Percentiles rank a stretch among this genome's conserved stretches.
Conservation (phyloP, 2,797 vertebrate species). For the Anguilla marmorata region DNA sequence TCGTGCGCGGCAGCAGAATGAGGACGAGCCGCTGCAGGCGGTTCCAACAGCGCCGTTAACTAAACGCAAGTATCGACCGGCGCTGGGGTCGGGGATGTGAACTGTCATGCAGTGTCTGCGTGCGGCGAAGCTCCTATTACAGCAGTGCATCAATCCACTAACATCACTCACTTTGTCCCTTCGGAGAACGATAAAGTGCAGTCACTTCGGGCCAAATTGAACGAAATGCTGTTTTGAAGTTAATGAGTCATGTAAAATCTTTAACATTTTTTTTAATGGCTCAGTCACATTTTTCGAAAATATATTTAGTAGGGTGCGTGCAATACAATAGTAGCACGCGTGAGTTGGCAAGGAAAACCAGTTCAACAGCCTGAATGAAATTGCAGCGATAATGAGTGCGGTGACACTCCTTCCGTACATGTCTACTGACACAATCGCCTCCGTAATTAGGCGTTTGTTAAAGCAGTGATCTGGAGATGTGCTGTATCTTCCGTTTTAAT, state of each 20-base stretch:
- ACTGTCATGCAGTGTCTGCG: not conserved
- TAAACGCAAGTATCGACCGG: not conserved
- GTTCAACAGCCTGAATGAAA: not conserved
- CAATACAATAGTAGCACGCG: not conserved
- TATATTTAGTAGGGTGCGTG: not conserved
- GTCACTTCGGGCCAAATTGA: slow-evolving; percentile 6
- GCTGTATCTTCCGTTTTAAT: not conserved
- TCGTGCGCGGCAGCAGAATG: not conserved
- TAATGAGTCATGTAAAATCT: not conserved
- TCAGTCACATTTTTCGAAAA: not conserved
- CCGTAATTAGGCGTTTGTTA: not conserved
- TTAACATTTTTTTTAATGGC: not conserved
- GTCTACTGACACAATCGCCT: not conserved
- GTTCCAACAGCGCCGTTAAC: not conserved
- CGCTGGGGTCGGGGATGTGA: not conserved
- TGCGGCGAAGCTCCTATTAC: not conserved
- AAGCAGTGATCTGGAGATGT: not conserved
- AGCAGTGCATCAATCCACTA: not conserved
- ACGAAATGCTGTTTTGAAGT: not conserved
- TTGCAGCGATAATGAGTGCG: not conserved
- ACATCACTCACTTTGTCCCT: not conserved
- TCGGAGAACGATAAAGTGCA: not conserved
- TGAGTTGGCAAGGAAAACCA: not conserved
- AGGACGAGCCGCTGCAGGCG: not conserved
- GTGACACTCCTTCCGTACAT: not conserved